These are phyloP conservation scores for Pseudomyrmex gracilis DNA, from an alignment of 1,140 invertebrate genomes.

Conservation along the genomic window DNA sequence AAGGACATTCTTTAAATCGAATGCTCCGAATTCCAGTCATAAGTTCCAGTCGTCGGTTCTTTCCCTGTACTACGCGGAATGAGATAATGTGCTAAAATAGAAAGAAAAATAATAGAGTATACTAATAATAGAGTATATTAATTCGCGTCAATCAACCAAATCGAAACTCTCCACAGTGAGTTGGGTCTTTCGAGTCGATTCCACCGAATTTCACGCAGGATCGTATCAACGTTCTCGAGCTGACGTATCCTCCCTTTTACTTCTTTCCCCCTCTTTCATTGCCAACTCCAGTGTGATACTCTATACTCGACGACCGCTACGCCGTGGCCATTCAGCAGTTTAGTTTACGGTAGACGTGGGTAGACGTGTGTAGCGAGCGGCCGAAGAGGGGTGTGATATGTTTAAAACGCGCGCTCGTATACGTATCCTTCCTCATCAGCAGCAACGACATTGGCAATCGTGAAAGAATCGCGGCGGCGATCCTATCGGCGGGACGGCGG, in stretches of 20 bases:
- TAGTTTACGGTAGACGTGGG: constrained; percentile 18
- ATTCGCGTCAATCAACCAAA: too few species aligned
- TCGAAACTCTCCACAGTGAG: too few species aligned
- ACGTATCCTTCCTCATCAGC: constrained; percentile 24
- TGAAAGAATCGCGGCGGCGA: constrained; percentile 46
- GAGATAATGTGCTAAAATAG: background rate
- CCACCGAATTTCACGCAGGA: background rate
- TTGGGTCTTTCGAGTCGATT: background rate
- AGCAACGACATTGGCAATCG: constrained; percentile 12
- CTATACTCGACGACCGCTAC: background rate
- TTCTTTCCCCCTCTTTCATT: background rate
- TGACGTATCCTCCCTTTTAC: background rate
- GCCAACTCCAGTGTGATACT: background rate
- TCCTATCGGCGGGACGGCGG: background rate
- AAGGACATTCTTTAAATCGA: background rate
- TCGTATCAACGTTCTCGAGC: background rate
- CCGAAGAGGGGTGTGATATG: constrained; percentile 24
- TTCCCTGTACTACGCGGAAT: too few species aligned
- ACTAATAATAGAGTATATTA: too few species aligned
- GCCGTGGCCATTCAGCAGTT: constrained; percentile 4
- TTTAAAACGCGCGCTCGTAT: background rate
- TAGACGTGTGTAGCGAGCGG: background rate
- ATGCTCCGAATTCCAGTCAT: too few species aligned
- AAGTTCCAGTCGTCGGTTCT: too few species aligned
- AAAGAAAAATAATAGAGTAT: background rate